Base-by-base conservation (phyloP, 1,140 invertebrate genomes). In the Trichonephila clavipes region DNA sequence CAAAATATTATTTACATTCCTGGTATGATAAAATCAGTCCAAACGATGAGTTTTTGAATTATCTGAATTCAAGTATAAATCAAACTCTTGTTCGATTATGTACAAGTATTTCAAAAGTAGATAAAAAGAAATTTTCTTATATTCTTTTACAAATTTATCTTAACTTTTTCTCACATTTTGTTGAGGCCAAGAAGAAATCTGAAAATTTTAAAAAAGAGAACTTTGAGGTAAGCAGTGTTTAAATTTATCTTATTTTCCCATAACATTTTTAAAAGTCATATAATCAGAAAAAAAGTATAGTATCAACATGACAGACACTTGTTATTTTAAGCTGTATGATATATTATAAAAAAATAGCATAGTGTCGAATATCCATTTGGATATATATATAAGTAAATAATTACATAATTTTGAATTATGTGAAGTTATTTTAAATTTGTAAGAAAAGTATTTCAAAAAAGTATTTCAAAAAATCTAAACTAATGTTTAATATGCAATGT, bases 11-110 rank as follows among this genome's bases (percentile, higher is more conserved):
- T 77, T 77, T 94, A 59, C 40, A 64, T 66, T 85, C 81, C 8
- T 94, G 93, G 93, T 94, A 94, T 72, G 16, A 72, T 87, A 85
- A 90, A 90, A 72, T 90, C 40, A 72, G 81, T 40, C 24, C 82
- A 14, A 90, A 87, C 87, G 82, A 94, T 8, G 93, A 94, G 16
- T 90, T 94, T 77, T 18, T 44, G 18, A 21, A 18, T 64, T 51
- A 66, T 8, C 81, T 94, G 21, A 90, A 90, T 58, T 40, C 21
- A 7, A 66, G 58, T 61, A 86, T 94, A 10, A 64, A 90, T 86
- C 81, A 94, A 34, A 87, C 87, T 40, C 81, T 94, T 40, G 6
- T 62, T 24, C 28, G 16, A 21, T 82, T 89, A 14, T 85, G 88
- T 58, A 58, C 34, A 28, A 72, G 62, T 59, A 28, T 94, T 34